Base-by-base conservation (phyloP, 2,888 invertebrate species). In the Amblyjoppa fuscipennis region DNA sequence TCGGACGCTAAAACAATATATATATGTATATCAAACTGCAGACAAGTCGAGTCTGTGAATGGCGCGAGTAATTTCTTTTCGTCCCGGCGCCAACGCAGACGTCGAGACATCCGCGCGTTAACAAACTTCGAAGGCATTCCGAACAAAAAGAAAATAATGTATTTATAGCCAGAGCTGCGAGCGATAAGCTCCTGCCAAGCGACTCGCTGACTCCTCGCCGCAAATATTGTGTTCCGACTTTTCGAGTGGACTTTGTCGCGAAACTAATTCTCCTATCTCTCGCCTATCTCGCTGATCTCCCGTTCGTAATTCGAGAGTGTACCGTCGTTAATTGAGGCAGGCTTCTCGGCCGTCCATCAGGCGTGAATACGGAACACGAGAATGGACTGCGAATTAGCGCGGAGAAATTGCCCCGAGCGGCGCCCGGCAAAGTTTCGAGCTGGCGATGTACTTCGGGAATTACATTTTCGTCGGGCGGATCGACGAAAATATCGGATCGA, bases 401-500 rank as follows among this genome's bases (percentile, higher is more conserved):
- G 31, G 49, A 34, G 38, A 34, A 31, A 38, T 66, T 25, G 75
- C 31, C 34, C 7, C 16, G 6, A 11, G 61, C 11, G 75, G 11
- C 25, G 51, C 64, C 28, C 3, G 38, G 1, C 34, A 16, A 70
- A 70, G 38, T 66, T 51, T 59, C 45, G 16, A 45, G 56, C 2
- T 53, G 38, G 20, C 20, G 0, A 11, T 9, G n/a, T 75, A 70
- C 78, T 79, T 85, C 28, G 74, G 9, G 34, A 79, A 85, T 83
- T 73, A 71, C 51, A 69, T 79, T 82, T 66, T 74, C 59, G 13
- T 51, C 49, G 49, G n/a, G 7, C 11, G 31, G 49, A 76, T 70
- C 59, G 51, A 59, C 41, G 81, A 51, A 59, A 73, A 81, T 73
- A 49, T 4, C 53, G 34, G 56, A 16, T 64, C 38, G 45, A 80